These are phyloP conservation scores for Agrilus mali DNA, from an alignment of 2,888 invertebrate genomes.

Conservation along the genomic window DNA sequence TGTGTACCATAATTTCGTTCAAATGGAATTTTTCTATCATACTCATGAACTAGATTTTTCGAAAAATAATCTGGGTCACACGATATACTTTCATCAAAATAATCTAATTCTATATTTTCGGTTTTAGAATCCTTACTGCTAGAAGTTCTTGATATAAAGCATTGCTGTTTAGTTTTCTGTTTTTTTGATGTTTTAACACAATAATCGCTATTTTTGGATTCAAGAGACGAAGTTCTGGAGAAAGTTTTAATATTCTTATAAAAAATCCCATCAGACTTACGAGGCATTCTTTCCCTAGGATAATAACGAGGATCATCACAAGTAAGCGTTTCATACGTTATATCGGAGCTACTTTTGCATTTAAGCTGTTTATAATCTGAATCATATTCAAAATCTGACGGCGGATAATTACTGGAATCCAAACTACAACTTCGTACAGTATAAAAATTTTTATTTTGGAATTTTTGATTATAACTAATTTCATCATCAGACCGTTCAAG, in stretches of 20 bases:
- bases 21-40: conserved; percentile 32
- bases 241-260: conserved; percentile 56
- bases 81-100: conserved; percentile 39
- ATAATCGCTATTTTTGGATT: conserved; percentile 56
- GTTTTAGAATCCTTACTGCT: conserved; percentile 57
- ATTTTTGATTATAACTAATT: conserved; percentile 33
- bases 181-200: conserved; percentile 49
- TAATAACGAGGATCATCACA: conserved; percentile 65
- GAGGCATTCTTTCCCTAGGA: conserved; percentile 56
- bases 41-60: conserved; percentile 20
- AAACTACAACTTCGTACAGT: conserved; percentile 54
- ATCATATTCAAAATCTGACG: conserved; percentile 59
- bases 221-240: conserved; percentile 56
- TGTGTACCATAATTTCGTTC: conserved; percentile 34
- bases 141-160: conserved; percentile 44
- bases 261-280: conserved; percentile 61
- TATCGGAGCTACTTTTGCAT: conserved; percentile 54
- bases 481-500: conserved; percentile 64
- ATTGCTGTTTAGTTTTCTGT: conserved; percentile 35
- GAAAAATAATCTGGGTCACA: conserved; percentile 18
- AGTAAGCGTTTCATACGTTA: conserved; percentile 64
- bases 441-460: conserved; percentile 23
- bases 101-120: conserved; percentile 45
- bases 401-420: conserved; percentile 64
- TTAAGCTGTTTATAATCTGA: conserved; percentile 44